Evolutionary conservation across 2,797 vertebrate species (phyloP), one percentile per base, ranked within the genome.

Genomic region (Peromyscus attwateri): DNA sequence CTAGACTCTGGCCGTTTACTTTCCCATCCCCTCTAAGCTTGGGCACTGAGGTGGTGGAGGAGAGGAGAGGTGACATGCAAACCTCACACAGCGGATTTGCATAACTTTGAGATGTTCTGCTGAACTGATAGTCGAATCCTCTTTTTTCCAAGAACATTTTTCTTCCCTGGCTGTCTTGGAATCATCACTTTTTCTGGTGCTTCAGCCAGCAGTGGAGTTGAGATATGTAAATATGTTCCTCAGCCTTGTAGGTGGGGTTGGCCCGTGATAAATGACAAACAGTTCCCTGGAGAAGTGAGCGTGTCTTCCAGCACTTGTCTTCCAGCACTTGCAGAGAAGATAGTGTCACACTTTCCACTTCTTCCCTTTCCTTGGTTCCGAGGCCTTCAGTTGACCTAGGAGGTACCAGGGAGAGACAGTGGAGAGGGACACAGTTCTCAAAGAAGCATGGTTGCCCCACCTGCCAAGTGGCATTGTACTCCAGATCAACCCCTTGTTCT

Each of bases 141-240:
- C 27, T 60, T 83, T 98, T 98, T 93, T 92, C 95, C 97, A 90
- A 94, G 98, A 97, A 97, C 88, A 87, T 31, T 27, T 92, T 89
- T 84, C 88, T 92, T 97, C 77, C 11, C 92, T 57, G 89, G 49
- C 55, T 98, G 92, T 97, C 97, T 85, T 85, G 3, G 89, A 95
- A 97, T 96, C 77, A 3, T 80, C 96, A 60, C 97, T 97, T 57
- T 91, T 57, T 77, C n/a, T 95, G 25, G 87, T 70, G 49, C 88
- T 96, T 75, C 92, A 97, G 89, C 76, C 90, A 96, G 94, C 95
- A 71, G 19, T 88, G 77, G 55, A 95, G 83, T 85, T 92, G 87
- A 96, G 98, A 97, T 97, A 95, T 87, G 82, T 97, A 97, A 94
- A 97, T 93, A 81, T 73, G 83, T 95, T 95, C 95, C 89, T 92